Conservation (phyloP, 2,113 vertebrate species). For the Eulemur rufifrons region DNA sequence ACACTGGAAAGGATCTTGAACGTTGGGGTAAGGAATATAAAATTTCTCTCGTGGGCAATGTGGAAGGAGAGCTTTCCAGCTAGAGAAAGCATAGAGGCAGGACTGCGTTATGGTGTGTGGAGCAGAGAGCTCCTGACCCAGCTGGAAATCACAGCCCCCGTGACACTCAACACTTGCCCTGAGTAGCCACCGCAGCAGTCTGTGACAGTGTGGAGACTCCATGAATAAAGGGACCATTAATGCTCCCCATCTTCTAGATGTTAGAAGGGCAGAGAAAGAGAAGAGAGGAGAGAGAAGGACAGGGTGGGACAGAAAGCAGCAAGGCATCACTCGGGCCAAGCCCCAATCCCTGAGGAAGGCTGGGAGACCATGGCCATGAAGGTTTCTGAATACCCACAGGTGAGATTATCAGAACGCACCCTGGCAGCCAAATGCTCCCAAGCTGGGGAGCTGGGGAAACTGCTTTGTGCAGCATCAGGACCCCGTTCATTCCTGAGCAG, state of each 20-base stretch:
- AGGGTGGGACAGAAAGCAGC: background rate
- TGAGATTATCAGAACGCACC: background rate
- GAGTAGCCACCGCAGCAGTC: background rate
- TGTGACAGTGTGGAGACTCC: background rate
- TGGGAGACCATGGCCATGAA: background rate
- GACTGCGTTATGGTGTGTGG: rapidly evolving
- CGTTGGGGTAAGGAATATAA: background rate
- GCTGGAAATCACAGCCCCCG: background rate
- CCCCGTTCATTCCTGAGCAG: background rate
- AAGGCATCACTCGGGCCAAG: background rate
- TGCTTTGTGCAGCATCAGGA: background rate
- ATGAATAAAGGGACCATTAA: background rate
- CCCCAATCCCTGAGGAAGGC: background rate
- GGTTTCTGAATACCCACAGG: no score
- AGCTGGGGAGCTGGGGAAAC: background rate
- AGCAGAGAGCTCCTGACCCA: background rate
- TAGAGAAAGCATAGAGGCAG: background rate
- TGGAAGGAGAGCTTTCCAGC: background rate
- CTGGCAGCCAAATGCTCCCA: background rate
- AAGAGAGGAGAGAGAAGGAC: background rate
- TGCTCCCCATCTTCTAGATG: background rate
- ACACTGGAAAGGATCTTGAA: background rate
- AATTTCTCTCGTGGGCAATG: background rate
- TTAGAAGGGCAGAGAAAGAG: background rate
- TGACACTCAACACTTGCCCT: background rate